A percentile compares a stretch with the other conserved stretches of the same genome.
phyloP scores from a whole-genome alignment of 2,888 invertebrate species.

The Strigamia crassipes region DNA sequence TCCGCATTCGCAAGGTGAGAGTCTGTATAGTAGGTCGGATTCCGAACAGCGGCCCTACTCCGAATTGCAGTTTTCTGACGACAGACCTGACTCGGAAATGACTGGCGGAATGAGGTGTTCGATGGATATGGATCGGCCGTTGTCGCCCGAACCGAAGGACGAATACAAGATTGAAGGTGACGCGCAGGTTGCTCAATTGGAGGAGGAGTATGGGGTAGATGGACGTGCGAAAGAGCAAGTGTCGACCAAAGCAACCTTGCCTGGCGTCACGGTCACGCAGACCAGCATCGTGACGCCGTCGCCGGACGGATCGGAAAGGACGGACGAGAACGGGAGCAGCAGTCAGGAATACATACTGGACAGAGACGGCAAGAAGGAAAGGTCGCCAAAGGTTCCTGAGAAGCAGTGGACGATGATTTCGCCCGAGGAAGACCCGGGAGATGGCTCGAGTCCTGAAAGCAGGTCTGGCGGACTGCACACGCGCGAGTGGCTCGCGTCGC shows the following conservation, averaged over 20 bases:
- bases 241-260: too few species aligned
- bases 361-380: not conserved
- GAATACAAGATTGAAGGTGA: conserved; percentile 59
- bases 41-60: conserved; percentile 59
- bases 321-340: conserved; percentile 64
- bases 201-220: conserved; percentile 63
- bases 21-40: conserved; percentile 58
- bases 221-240: conserved; percentile 59
- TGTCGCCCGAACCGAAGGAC: conserved; percentile 63
- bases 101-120: conserved; percentile 57
- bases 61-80: conserved; percentile 58
- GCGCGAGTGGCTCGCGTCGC: conserved; percentile 82
- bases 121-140: conserved; percentile 63
- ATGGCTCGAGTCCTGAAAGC: conserved; percentile 55
- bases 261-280: conserved; percentile 69
- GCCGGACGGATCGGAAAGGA: conserved; percentile 64
- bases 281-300: conserved; percentile 68
- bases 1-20: conserved; percentile 53
- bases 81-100: conserved; percentile 60
- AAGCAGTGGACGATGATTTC: conserved; percentile 52
- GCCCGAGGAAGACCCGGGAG: conserved; percentile 52
- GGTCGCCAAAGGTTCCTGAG: not conserved
- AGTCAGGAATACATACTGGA: conserved; percentile 65
- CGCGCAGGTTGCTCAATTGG: conserved; percentile 59
- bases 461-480: not conserved